Base-by-base conservation (phyloP, 2,113 vertebrate species). In the Gymnorhina tibicen region DNA sequence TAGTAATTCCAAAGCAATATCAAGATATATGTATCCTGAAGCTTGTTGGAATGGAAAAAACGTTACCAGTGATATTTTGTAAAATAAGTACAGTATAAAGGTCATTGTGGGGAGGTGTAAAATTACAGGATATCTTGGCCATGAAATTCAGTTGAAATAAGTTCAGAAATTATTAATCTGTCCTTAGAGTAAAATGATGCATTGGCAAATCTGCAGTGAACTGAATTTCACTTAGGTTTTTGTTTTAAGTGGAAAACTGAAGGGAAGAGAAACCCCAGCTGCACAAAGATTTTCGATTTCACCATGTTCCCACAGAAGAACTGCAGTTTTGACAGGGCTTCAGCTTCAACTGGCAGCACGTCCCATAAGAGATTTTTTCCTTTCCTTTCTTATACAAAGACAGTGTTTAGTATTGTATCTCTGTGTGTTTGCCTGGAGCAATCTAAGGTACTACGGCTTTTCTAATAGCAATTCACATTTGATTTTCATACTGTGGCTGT, bases 301-400 rank as follows among this genome's bases (percentile, higher is more conserved):
- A 97, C 93, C 91, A 53, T 85, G 92, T 97, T 96, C 94, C 91
- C 97, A 97, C 89, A 89, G 95, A 93, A 95, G 94, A 97, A 62
- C 93, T 96, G 93, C 95, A 96, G 95, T 97, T 97, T 97, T 97
- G 97, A 97, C 96, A 93, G 91, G 87, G 79, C 78, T 97, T 97
- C 95, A 95, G 85, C 93, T 97, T 96, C 92, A 97, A 86, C 94
- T 96, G 97, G 93, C 97, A 96, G 96, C 92, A 93, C 2, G 84
- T 96, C 96, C 95, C 93, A 94, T 50, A 95, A 97, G 97, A 96
- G 93, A 96, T 83, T 93, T 97, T 93, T 92, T 37, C 81, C 60
- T 91, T 91, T 95, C 96, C 87, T 96, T 92, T 89, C 95, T 93
- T 97, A 95, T 94, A 95, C 94, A 97, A 96, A 97, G 94, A 94